A percentile compares a stretch with the other conserved stretches of the same genome.
Conservation (phyloP, 2,113 vertebrate genomes). For the Etheostoma spectabile region DNA sequence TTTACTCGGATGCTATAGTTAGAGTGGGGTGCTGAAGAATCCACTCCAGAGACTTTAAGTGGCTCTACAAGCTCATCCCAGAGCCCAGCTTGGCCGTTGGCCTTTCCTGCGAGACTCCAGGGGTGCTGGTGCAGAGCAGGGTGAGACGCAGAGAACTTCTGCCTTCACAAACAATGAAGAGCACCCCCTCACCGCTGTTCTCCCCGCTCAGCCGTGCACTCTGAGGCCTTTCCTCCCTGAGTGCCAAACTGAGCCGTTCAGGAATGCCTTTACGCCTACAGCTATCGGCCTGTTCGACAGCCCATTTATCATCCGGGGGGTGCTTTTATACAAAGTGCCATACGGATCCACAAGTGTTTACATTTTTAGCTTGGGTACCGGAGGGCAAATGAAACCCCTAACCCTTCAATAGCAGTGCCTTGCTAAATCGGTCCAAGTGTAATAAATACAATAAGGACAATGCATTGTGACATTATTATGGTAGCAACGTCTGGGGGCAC, state of each 20-base stretch:
- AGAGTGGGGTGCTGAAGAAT: not conserved
- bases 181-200: conserved; percentile 41
- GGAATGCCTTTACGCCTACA: conserved; percentile 61
- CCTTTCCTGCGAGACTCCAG: conserved; percentile 32
- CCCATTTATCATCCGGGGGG: conserved; percentile 68
- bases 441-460: conserved; percentile 28
- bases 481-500: not conserved
- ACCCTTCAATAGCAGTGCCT: conserved; percentile 4
- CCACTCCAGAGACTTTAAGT: conserved; percentile 33
- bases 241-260: conserved; percentile 65
- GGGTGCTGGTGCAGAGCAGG: conserved; percentile 42
- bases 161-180: conserved; percentile 60
- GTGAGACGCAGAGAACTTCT: conserved; percentile 35
- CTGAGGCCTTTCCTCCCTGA: conserved; percentile 52
- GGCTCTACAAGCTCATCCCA: conserved; percentile 37
- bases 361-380: conserved; percentile 47
- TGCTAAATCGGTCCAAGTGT: conserved; percentile 41
- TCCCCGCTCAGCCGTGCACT: conserved; percentile 69
- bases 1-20: not conserved
- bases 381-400: conserved; percentile 23
- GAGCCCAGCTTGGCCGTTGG: conserved; percentile 24
- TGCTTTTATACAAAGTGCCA: conserved; percentile 67
- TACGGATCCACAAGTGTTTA: conserved; percentile 63
- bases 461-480: conserved; percentile 2
- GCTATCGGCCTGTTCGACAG: conserved; percentile 68